phyloP scores from a whole-genome alignment of 2,797 vertebrate species.

The Cirrhinus molitorella region DNA sequence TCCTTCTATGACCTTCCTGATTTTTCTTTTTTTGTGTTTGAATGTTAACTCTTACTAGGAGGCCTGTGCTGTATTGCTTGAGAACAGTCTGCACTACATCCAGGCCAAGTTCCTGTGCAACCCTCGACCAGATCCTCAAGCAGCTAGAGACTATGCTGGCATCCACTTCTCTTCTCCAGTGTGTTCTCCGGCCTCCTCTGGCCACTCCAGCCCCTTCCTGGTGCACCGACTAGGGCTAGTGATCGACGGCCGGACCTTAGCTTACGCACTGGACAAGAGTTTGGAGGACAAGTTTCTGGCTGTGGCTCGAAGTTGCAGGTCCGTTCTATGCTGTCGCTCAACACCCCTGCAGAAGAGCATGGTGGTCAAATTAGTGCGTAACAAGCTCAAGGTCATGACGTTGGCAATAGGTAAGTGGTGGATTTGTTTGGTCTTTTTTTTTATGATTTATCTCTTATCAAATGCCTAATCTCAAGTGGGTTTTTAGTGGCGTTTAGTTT shows the following conservation, averaged over 20 bases:
- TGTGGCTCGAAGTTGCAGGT: slow-evolving; percentile 88
- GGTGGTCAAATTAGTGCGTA: slow-evolving; percentile 95
- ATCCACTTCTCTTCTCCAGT: slow-evolving; percentile 67
- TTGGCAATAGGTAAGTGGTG: slow-evolving; percentile 89
- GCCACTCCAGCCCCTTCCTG: slow-evolving; percentile 65
- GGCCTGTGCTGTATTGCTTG: slow-evolving; percentile 88
- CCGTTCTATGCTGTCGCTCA: slow-evolving; percentile 94
- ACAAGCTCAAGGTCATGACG: slow-evolving; percentile 98
- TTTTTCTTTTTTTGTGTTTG: slow-evolving; percentile 1
- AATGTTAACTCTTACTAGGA: slow-evolving; percentile 83
- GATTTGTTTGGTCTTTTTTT: background rate
- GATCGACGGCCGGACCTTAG: slow-evolving; percentile 93
- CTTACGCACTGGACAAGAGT: slow-evolving; percentile 89
- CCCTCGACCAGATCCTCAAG: slow-evolving; percentile 66
- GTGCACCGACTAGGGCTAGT: slow-evolving; percentile 88
- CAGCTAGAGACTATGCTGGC: slow-evolving; percentile 73
- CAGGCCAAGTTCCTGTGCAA: slow-evolving; percentile 84
- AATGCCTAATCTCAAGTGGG: background rate
- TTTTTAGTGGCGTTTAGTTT: background rate
- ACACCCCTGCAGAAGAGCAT: slow-evolving; percentile 98
- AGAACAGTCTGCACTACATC: slow-evolving; percentile 90
- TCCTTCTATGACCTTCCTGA: slow-evolving; percentile 18
- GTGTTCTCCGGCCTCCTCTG: slow-evolving; percentile 66
- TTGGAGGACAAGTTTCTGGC: slow-evolving; percentile 94
- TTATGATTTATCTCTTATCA: background rate